Conservation (phyloP, 30 jellyfish, hydroid and myxozoan genomes). For the Cassiopea xamachana region DNA sequence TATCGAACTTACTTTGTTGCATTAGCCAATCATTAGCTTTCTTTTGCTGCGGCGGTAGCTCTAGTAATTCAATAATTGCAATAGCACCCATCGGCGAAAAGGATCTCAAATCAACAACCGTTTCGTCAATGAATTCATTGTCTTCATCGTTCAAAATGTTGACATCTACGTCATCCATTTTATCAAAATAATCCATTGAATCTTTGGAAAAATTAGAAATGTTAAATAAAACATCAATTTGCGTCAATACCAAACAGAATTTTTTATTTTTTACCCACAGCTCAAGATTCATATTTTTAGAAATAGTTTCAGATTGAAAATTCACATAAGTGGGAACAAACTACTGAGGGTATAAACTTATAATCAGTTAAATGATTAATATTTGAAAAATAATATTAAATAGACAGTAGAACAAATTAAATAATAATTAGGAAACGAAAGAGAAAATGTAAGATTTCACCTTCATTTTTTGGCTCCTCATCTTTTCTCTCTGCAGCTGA, state of each 20-base stretch:
- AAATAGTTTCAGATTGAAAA: too few species aligned
- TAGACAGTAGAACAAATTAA: too few species aligned
- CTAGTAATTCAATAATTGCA: slow-evolving; percentile 80
- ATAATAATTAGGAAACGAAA: too few species aligned
- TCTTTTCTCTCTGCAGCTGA: slow-evolving; percentile 22
- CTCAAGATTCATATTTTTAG: too few species aligned
- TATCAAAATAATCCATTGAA: slow-evolving; percentile 43
- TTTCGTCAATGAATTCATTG: slow-evolving; percentile 83
- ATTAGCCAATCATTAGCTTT: slow-evolving; percentile 78
- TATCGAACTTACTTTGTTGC: slow-evolving; percentile 77
- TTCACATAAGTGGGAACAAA: too few species aligned
- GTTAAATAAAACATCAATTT: too few species aligned
- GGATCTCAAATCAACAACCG: slow-evolving; percentile 87
- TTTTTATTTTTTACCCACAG: too few species aligned
- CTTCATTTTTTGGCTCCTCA: slow-evolving; percentile 45
- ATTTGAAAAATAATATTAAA: too few species aligned
- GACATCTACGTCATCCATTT: slow-evolving; percentile 21
- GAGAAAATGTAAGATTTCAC: too few species aligned
- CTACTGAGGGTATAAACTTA: too few species aligned
- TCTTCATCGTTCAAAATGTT: slow-evolving; percentile 53
- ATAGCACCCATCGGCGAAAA: slow-evolving; percentile 89
- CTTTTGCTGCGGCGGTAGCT: slow-evolving; percentile 96
- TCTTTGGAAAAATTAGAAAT: slow-evolving; percentile 2
- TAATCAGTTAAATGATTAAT: too few species aligned
- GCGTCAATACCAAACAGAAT: too few species aligned